Base-by-base conservation (phyloP, 2,797 vertebrate species). In the Hemibagrus guttatus region DNA sequence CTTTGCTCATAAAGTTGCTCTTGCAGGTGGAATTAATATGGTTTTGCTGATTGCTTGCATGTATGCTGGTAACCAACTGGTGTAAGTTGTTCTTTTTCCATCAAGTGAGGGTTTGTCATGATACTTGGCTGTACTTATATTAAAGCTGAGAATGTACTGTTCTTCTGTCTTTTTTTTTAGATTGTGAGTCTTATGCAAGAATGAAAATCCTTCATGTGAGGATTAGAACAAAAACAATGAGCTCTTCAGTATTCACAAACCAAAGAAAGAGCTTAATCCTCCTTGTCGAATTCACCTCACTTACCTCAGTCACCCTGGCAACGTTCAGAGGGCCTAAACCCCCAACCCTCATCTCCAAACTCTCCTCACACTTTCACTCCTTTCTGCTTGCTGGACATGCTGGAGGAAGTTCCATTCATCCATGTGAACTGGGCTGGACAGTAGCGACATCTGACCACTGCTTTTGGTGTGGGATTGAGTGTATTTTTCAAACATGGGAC, bases 401-500 rank as follows among this genome's bases (percentile, higher is more conserved):
- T 82, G 35, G 9, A 52, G 68, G 35, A n/a, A 8, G 16, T 68
- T 86, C 52, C 16, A 72, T 59, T 49, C 56, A 79, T 63, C 26
- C 21, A 69, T 58, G 28, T 82, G 54, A 49, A 80, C 14, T 16
- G 39, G 78, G 54, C 76, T 75, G 26, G 52, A 82, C 35, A 56
- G 81, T 78, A 85, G 81, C 17, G 19, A 82, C 56, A 78, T 75
- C 64, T 61, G 23, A 39, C 11, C 6, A 35, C 64, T 46, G 58
- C 64, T 59, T 85, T 71, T 49, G 14, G 31, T 26, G 69, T 81
- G 17, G 35, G 58, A 80, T 46, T 84, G 63, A 82, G 16, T 71
- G 84, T 71, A 35, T 63, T 61, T 75, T 61, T 49, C 92, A 93
- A 95, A 94, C 89, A 91, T 90, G 87, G 93, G 91, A 89, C 91